Evolutionary conservation across 2,797 vertebrate species (phyloP), one percentile per base, ranked within the genome.

Genomic region (Cynopterus sphinx): DNA sequence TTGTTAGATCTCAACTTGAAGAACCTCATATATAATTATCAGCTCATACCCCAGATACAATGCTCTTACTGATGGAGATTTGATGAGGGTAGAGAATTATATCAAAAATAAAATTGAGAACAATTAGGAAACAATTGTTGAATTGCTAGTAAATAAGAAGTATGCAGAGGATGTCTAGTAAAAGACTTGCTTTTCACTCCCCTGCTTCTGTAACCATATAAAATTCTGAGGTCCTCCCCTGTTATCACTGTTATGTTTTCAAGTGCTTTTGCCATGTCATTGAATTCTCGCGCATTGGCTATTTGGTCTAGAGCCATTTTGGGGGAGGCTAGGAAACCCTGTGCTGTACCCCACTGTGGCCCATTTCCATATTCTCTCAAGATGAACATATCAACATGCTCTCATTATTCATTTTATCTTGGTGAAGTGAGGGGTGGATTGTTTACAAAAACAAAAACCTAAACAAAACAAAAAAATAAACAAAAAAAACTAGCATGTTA

Each of bases 41-140:
- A 61, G 13, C 9, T 75, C 26, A 79, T 81, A 19, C 15, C 8
- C 16, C n/a, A 78, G 26, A 78, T 22, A 67, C 21, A 92, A 71
- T 67, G 24, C 21, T 9, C 51, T 39, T 77, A 67, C 8, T 82
- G 19, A 57, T 39, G 6, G 31, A 41, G 31, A 87, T 36, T 65
- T 77, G 24, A 90, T 70, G 21, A 33, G 2, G 11, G 4, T 71
- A 22, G 19, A 73, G 22, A 94, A 79, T 79, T 75, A 79, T 33
- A 73, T 31, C 31, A 94, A 83, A 91, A 79, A 31, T 61, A 39
- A 91, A 89, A 33, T 26, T 83, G n/a, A 63, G 26, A 89, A 83
- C 26, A 65, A 59, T 39, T 57, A 87, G 24, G 8, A 24, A 78
- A 74, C 6, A 63, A 70, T 75, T 79, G 5, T 88, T 43, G 83